Evolutionary conservation across 2,888 invertebrate genomes (phyloP).

Genomic region (Drosophila vallismaia): DNA sequence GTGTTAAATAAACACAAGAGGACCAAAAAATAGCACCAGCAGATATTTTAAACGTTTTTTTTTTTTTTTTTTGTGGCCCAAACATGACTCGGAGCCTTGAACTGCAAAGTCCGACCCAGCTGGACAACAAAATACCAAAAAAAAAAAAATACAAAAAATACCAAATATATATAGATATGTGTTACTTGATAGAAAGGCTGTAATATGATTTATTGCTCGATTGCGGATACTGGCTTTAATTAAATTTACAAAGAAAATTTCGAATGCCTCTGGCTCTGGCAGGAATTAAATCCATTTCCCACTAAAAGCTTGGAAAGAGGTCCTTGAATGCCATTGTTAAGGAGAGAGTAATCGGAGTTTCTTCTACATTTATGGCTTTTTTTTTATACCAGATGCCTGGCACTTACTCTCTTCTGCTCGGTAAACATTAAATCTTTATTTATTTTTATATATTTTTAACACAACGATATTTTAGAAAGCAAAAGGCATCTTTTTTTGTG

Average conservation of each 20-base stretch:
- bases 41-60: constrained; percentile 56
- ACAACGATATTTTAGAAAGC: constrained; percentile 20
- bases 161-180: neutral
- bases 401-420: constrained; percentile 15
- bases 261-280: neutral
- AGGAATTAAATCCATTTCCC: neutral
- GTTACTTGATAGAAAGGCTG: constrained; percentile 9
- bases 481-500: constrained; percentile 24
- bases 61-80: constrained; percentile 30
- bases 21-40: constrained; percentile 33
- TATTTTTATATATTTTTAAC: constrained; percentile 45
- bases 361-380: constrained; percentile 23
- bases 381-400: constrained; percentile 8
- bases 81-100: constrained; percentile 68
- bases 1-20: constrained; percentile 59
- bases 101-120: constrained; percentile 73
- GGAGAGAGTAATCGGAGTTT: neutral
- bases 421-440: constrained; percentile 57
- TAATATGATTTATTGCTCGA: constrained; percentile 24
- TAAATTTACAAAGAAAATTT: constrained; percentile 9
- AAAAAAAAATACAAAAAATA: constrained; percentile 37
- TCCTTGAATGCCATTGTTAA: neutral
- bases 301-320: constrained; percentile 1
- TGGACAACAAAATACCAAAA: constrained; percentile 53
- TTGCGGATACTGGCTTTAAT: constrained; percentile 21